phyloP scores from a whole-genome alignment of 2,113 vertebrate genomes.

The Pseudois nayaur region DNA sequence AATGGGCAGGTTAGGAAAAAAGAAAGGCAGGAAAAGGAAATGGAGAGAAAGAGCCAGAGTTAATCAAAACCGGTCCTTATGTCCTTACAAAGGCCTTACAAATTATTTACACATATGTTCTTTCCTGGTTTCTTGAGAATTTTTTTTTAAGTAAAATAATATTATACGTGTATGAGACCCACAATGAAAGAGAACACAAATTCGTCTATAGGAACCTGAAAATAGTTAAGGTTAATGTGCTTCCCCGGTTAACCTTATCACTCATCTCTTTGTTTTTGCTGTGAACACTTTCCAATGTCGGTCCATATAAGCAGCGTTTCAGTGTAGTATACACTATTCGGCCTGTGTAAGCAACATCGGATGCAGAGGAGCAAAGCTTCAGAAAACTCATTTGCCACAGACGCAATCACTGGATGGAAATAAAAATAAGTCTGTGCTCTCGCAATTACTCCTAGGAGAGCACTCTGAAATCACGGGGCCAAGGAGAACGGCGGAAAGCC shows the following conservation, averaged over 20 bases:
- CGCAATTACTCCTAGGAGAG: neutral
- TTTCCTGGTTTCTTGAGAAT: neutral
- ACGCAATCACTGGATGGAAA: neutral
- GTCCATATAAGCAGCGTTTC: neutral
- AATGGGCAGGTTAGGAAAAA: neutral
- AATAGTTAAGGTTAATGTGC: neutral
- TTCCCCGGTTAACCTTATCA: neutral
- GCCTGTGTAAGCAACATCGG: neutral
- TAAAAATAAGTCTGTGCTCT: neutral
- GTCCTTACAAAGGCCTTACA: neutral
- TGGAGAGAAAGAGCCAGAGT: neutral
- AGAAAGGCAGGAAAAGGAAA: neutral
- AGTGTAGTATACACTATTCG: neutral
- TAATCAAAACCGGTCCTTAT: neutral
- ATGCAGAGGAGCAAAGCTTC: neutral
- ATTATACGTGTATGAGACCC: neutral
- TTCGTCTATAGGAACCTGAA: neutral
- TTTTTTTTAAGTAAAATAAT: neutral
- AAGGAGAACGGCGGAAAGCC: neutral
- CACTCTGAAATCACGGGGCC: neutral
- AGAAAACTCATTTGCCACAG: neutral
- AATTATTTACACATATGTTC: neutral
- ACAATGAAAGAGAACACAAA: neutral
- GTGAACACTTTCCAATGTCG: neutral
- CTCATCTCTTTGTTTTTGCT: neutral